These are phyloP conservation scores for Sympetrum striolatum DNA, from an alignment of 2,888 invertebrate genomes.

Conservation along the genomic window DNA sequence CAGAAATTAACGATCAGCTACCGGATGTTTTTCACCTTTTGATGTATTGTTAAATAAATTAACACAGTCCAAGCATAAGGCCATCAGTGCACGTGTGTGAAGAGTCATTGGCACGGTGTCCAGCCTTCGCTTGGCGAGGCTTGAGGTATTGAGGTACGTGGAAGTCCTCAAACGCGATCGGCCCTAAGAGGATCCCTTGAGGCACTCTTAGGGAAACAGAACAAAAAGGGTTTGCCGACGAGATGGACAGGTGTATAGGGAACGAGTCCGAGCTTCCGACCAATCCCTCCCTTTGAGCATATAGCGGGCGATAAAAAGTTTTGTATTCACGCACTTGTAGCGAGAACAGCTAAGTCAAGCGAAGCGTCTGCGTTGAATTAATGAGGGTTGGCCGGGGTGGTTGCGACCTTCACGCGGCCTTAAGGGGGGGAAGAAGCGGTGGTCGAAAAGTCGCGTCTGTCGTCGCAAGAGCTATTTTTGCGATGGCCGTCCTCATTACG, in stretches of 20 bases:
- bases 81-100: too few relatives aligned
- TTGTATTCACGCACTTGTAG: slow-evolving; percentile 37
- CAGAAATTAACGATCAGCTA: too few relatives aligned
- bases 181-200: too few relatives aligned
- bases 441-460: background rate
- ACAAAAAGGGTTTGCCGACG: background rate
- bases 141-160: too few relatives aligned
- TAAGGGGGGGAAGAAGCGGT: background rate
- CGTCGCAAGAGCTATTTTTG: background rate
- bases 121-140: too few relatives aligned
- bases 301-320: background rate
- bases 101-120: too few relatives aligned
- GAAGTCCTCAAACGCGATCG: too few relatives aligned
- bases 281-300: background rate
- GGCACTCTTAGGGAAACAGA: background rate
- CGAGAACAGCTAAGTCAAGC: slow-evolving; percentile 29
- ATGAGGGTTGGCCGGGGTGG: background rate
- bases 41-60: too few relatives aligned
- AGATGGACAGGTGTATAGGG: background rate
- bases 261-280: background rate
- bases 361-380: slow-evolving; percentile 34
- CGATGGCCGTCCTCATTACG: background rate
- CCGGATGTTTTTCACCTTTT: too few relatives aligned
- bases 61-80: too few relatives aligned
- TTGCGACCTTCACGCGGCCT: slow-evolving; percentile 40